phyloP scores from a whole-genome alignment of 2,113 vertebrate genomes.

The Pyxicephalus adspersus region DNA sequence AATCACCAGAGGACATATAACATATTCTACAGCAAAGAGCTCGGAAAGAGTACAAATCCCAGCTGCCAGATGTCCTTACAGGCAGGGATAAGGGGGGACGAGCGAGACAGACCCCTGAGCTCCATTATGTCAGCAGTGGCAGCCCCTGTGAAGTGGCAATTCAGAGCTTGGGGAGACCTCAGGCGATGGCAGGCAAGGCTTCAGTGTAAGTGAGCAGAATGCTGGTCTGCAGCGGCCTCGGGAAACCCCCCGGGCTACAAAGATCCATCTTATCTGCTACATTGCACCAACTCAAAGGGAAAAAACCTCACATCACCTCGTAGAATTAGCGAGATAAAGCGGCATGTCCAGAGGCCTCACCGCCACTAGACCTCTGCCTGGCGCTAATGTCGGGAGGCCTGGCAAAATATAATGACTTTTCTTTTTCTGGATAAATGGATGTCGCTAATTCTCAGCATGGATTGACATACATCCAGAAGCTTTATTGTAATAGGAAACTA shows the following conservation, averaged over 20 bases:
- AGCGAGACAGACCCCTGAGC: constrained; percentile 18
- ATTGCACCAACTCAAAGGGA: constrained; percentile 71
- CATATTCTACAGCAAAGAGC: constrained; percentile 22
- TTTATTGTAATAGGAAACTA: no score
- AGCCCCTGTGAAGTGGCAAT: constrained; percentile 68
- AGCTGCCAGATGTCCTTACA: constrained; percentile 46
- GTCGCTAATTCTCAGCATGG: no score
- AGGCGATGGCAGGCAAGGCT: constrained; percentile 70
- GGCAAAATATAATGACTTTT: no score
- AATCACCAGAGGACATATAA: constrained; percentile 16
- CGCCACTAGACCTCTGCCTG: no score
- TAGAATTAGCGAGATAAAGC: constrained; percentile 36
- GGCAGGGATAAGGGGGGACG: background rate
- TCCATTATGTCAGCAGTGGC: constrained; percentile 32
- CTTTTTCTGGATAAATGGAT: no score
- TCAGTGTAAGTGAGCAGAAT: constrained; percentile 68
- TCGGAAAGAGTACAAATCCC: constrained; percentile 35
- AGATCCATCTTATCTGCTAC: constrained; percentile 73
- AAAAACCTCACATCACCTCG: constrained; percentile 68
- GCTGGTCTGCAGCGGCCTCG: constrained; percentile 75
- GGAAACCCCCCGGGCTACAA: constrained; percentile 77
- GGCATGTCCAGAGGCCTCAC: no score
- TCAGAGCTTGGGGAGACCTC: constrained; percentile 71
- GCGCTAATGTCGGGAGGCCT: no score
- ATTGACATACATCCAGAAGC: no score